Evolutionary conservation across 2,797 vertebrate genomes (phyloP).

Genomic region (Malurus leucopterus): DNA sequence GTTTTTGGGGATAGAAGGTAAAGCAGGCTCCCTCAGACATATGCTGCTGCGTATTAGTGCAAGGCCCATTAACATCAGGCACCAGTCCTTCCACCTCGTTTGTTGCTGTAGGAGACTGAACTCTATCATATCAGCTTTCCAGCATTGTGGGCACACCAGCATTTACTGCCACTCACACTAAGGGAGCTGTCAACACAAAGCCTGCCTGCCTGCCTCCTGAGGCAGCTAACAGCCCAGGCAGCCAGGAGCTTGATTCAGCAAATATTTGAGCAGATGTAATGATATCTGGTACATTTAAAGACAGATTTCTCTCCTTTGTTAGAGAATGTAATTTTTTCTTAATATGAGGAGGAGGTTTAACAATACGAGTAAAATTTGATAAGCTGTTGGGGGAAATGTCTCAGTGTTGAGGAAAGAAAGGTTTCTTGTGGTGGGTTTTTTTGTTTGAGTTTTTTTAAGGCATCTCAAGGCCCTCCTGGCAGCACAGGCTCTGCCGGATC

Average conservation of each 20-base stretch:
- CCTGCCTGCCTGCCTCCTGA: background rate
- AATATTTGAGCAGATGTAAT: background rate
- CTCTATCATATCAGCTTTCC: background rate
- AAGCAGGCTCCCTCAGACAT: background rate
- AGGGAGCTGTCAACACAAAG: slow-evolving; percentile 31
- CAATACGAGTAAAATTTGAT: background rate
- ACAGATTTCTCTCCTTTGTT: background rate
- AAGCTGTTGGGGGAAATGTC: background rate
- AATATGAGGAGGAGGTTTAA: background rate
- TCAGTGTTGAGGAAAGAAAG: background rate
- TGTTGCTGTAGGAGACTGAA: background rate
- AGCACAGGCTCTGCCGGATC: background rate
- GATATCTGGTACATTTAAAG: background rate
- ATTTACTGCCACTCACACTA: background rate
- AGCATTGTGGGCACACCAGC: background rate
- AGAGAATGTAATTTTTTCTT: background rate
- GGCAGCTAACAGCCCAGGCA: slow-evolving; percentile 5
- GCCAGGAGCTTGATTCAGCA: background rate
- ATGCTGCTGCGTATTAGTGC: background rate
- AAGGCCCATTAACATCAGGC: background rate
- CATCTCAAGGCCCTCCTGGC: background rate
- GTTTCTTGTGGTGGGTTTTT: background rate
- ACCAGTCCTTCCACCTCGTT: background rate
- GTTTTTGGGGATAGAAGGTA: background rate
- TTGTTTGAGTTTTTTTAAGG: background rate